A percentile compares a stretch with the other conserved stretches of the same genome.
phyloP scores from a whole-genome alignment of 2,113 vertebrate genomes.

The Parotia lawesii region DNA sequence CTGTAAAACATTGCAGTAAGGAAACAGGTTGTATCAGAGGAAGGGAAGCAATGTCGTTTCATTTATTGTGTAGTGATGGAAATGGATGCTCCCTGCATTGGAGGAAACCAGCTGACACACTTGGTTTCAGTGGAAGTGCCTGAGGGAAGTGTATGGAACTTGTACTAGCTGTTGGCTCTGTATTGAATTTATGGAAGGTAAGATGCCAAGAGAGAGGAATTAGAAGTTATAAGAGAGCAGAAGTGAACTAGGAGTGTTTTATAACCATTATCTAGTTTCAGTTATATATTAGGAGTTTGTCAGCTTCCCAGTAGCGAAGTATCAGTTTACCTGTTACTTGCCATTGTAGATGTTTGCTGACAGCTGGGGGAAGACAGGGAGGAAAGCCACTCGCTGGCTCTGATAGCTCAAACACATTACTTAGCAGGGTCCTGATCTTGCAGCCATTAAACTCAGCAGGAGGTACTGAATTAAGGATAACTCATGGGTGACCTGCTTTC shows the following conservation, averaged over 20 bases:
- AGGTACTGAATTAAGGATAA: background rate
- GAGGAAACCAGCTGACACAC: background rate
- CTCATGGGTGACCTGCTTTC: background rate
- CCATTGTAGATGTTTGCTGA: conserved; percentile 4
- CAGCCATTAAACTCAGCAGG: background rate
- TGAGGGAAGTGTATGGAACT: background rate
- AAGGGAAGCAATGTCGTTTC: background rate
- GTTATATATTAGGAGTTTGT: background rate
- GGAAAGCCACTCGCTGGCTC: background rate
- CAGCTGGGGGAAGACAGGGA: background rate
- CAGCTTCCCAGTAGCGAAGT: background rate
- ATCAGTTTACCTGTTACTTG: conserved; percentile 28
- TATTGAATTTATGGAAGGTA: conserved; percentile 6
- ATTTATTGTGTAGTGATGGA: background rate
- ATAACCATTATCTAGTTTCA: conserved; percentile 37
- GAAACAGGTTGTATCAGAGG: background rate
- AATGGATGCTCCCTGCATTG: background rate
- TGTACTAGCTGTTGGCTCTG: background rate
- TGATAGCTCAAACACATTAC: background rate
- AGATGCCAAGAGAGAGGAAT: background rate
- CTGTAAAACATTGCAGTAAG: background rate
- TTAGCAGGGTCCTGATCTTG: background rate
- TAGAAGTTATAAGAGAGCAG: background rate
- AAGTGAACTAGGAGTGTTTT: conserved; percentile 6
- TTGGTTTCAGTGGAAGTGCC: background rate